Evolutionary conservation across 2,113 vertebrate genomes (phyloP), one percentile per base, ranked within the genome.

Genomic region (Gobius niger): DNA sequence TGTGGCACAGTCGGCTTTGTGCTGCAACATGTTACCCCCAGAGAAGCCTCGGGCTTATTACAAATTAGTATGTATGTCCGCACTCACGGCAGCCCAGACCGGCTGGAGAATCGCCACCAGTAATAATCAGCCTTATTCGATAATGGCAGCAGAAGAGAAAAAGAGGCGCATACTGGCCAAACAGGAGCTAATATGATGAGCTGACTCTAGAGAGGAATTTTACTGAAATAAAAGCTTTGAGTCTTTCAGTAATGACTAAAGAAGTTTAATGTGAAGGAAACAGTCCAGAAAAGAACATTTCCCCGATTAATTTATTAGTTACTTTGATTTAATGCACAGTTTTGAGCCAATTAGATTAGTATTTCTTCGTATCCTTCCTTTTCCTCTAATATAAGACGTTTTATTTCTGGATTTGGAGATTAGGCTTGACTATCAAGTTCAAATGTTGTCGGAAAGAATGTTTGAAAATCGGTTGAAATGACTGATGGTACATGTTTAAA

Each of bases 111-210:
- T 89, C 87, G 73, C 82, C 79, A 62, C 67, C 71, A 67, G 69
- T 82, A 89, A 90, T 90, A 88, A 90, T 90, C 78, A 84, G 49
- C 73, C 77, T 87, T 86, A 89, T 89, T 85, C 5, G 77, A 85
- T 90, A 89, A 90, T 89, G 82, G 79, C 68, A 52, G 51, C 75
- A 77, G 86, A 87, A 87, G 87, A 88, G 82, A 87, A 70, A 86
- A 88, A 90, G 82, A 88, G 89, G 82, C 72, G 67, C 72, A 78
- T 76, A 46, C 75, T 64, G 69, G 73, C 60, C 71, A 71, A 90
- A 78, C 81, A 83, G 70, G 63, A 74, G 76, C 76, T 85, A 84
- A 87, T 86, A 75, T 80, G 78, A 87, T 84, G 77, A 85, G 77
- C 61, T 81, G 67, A 73, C 78, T 84, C 84, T 72, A 67, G 78